Percentiles rank a stretch among this genome's conserved stretches.
These are phyloP conservation scores for Ramazzottius varieornatus DNA, from an alignment of 2,888 invertebrate species.

Conservation along the genomic window DNA sequence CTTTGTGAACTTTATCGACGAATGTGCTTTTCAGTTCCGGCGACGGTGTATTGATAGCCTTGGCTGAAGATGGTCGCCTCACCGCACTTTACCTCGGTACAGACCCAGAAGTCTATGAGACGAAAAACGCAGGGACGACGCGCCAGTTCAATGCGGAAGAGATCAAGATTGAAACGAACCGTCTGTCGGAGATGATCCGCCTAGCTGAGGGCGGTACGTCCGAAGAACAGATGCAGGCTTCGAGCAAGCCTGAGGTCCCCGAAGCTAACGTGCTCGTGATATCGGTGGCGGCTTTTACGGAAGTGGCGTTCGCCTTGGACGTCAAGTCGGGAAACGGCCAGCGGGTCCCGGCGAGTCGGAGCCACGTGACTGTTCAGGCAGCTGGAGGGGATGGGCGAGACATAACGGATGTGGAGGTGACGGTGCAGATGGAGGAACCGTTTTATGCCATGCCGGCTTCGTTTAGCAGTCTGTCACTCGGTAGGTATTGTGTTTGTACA, in stretches of 20 bases:
- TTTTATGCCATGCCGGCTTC: no score
- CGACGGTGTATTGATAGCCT: background rate
- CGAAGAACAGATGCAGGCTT: background rate
- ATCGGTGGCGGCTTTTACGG: background rate
- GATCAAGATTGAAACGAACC: background rate
- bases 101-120: background rate
- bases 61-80: background rate
- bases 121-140: background rate
- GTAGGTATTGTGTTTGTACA: no score
- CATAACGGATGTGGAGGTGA: no score
- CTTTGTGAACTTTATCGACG: no score
- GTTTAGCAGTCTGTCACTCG: no score
- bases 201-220: background rate
- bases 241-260: background rate
- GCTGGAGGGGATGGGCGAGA: background rate
- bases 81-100: background rate
- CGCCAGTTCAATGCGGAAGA: background rate
- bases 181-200: background rate
- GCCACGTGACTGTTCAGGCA: background rate
- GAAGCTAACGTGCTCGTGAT: background rate
- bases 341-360: background rate
- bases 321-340: background rate
- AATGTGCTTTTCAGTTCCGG: background rate
- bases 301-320: background rate
- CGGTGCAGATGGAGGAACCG: no score